Evolutionary conservation across 2,797 vertebrate genomes (phyloP).

Genomic region (Pygocentrus nattereri): DNA sequence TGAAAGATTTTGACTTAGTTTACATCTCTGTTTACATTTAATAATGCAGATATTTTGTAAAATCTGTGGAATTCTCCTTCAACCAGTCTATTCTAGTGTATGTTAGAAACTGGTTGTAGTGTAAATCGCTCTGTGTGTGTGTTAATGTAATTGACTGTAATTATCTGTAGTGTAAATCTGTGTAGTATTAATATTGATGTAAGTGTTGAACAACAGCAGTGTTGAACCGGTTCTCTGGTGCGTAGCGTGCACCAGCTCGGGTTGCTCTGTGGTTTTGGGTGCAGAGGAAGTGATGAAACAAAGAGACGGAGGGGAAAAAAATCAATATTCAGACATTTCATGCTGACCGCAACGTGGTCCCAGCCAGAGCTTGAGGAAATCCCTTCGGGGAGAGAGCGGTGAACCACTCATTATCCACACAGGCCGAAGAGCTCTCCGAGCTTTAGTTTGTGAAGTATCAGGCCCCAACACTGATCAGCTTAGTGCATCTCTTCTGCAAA

Average conservation of each 20-base stretch:
- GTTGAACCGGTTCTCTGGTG: not conserved
- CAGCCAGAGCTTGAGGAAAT: not conserved
- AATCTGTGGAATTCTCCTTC: too few species aligned
- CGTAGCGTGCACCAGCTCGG: not conserved
- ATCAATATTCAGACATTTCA: not conserved
- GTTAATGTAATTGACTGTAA: too few species aligned
- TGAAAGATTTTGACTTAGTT: too few species aligned
- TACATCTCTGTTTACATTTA: too few species aligned
- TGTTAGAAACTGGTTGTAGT: too few species aligned
- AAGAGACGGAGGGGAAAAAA: not conserved
- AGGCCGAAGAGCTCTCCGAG: not conserved
- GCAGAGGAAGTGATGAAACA: constrained; percentile 1
- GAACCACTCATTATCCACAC: not conserved
- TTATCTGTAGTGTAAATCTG: not conserved
- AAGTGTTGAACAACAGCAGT: not conserved
- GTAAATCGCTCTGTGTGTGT: too few species aligned
- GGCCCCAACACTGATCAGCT: too few species aligned
- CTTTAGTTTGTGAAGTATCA: too few species aligned
- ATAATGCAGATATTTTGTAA: too few species aligned
- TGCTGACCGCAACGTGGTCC: not conserved
- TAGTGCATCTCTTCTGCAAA: too few species aligned
- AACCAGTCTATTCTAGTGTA: too few species aligned
- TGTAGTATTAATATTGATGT: not conserved
- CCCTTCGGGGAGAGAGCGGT: not conserved
- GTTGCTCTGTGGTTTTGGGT: not conserved